Evolutionary conservation across 53 echinoderm and acorn worm species (phyloP), one percentile per base, ranked within the genome.

Genomic region (Echinarachnius parma): DNA sequence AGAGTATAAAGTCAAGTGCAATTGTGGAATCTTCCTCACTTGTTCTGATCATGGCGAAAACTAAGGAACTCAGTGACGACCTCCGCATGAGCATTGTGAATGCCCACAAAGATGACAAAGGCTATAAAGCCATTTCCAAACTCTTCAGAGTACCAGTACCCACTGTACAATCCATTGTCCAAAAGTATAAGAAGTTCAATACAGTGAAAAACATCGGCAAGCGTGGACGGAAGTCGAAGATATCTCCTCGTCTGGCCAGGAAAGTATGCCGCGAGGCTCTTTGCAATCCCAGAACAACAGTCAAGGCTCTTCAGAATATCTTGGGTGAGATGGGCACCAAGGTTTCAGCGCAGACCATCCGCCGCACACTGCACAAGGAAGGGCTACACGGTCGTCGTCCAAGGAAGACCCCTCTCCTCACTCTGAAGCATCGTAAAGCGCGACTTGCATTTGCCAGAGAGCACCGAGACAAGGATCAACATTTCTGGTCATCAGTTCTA

Each of bases 231-330:
- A 22, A 23, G 57, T 27, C n/a, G 4, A 57, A 57, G 28, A 26
- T 57, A 8, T 57, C 57, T 27, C 57, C 57, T 26, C 28, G 28
- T 57, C 57, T 57, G 24, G 57, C 57, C 8, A 57, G 57, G 57
- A 57, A 27, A 25, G 57, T 57, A 27, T 5, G 57, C 28, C 57
- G 28, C 5, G n/a, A 57, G 28, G 57, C 8, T 28, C 28, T 57
- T 22, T 5, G 57, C 28, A 57, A 57, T 26, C 57, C 57, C 28
- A 26, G 52, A 50, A 50, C 52, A 50, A 50, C 52, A 50, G 52
- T n/a, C 52, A 50, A 50, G 19, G 52, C 52, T 50, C 52, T 50
- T 50, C 52, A 50, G 20, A 50, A 50, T 19, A 50, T 13, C 39
- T 39, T 39, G 39, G 39, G 39, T 39, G 39, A 39, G 39, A 39